A percentile compares a stretch with the other conserved stretches of the same genome.
phyloP scores from a whole-genome alignment of 1,140 invertebrate species.

The Micrasema longulum region DNA sequence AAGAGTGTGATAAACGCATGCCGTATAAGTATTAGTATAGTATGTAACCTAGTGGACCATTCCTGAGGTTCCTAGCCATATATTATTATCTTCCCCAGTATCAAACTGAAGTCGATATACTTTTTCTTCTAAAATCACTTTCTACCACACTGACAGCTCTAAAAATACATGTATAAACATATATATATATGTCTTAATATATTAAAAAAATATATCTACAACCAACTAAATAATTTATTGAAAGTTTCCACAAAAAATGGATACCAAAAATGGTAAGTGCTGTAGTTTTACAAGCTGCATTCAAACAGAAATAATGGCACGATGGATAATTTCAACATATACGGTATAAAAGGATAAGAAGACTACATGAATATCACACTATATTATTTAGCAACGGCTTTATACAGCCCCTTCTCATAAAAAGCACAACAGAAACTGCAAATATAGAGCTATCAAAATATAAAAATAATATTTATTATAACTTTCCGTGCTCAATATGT shows the following conservation, averaged over 20 bases:
- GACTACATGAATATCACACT: constrained; percentile 55
- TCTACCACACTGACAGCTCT: constrained; percentile 35
- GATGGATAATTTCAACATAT: constrained; percentile 44
- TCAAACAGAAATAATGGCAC: constrained; percentile 40
- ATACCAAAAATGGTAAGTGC: constrained; percentile 37
- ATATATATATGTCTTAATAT: constrained; percentile 21
- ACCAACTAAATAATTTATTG: constrained; percentile 35
- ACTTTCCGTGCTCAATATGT: constrained; percentile 47
- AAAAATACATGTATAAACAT: constrained; percentile 37
- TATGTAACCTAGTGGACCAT: not conserved
- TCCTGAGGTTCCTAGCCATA: not conserved
- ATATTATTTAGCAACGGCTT: constrained; percentile 52
- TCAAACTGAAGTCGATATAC: constrained; percentile 7
- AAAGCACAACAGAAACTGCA: constrained; percentile 51
- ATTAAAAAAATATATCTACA: constrained; percentile 36
- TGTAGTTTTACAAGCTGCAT: constrained; percentile 39
- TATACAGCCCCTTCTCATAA: constrained; percentile 44
- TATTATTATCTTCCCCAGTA: not conserved
- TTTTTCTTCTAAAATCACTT: constrained; percentile 15
- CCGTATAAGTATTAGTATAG: not conserved
- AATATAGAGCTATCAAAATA: constrained; percentile 70
- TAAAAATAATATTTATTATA: constrained; percentile 64
- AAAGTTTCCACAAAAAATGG: constrained; percentile 38
- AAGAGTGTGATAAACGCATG: not conserved
- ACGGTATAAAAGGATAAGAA: constrained; percentile 54